phyloP scores from a whole-genome alignment of 2,888 invertebrate genomes.

The Ganaspis brasiliensis region DNA sequence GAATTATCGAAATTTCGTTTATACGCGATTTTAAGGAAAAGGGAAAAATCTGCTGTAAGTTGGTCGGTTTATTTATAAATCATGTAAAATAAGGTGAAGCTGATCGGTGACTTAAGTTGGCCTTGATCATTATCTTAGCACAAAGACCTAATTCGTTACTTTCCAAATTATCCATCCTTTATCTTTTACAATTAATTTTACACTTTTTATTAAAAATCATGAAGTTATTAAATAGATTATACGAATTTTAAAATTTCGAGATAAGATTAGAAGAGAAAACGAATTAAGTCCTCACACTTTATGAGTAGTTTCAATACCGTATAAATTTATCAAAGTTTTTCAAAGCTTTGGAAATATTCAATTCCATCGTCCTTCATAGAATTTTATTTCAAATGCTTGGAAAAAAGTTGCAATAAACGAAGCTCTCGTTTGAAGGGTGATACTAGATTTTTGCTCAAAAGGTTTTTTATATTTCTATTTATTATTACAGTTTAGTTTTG shows the following conservation, averaged over 20 bases:
- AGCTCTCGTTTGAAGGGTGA: slow-evolving; percentile 66
- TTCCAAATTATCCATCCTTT: not conserved
- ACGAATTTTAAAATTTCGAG: not conserved
- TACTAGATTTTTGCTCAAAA: slow-evolving; percentile 47
- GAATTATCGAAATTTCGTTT: slow-evolving; percentile 57
- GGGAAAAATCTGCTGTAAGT: slow-evolving; percentile 58
- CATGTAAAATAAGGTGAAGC: slow-evolving; percentile 66
- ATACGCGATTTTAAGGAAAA: slow-evolving; percentile 63
- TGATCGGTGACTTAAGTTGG: slow-evolving; percentile 66
- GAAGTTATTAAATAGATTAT: too few species aligned
- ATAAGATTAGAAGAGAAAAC: slow-evolving; percentile 46
- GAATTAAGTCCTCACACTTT: slow-evolving; percentile 58
- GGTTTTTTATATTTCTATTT: slow-evolving; percentile 1
- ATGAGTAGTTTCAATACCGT: not conserved
- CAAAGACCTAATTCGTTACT: slow-evolving; percentile 53
- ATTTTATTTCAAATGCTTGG: slow-evolving; percentile 26
- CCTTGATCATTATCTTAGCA: slow-evolving; percentile 54
- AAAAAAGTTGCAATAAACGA: slow-evolving; percentile 56
- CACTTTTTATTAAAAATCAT: too few species aligned
- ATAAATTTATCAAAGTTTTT: slow-evolving; percentile 55
- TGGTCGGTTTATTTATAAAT: slow-evolving; percentile 59
- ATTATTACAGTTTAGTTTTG: slow-evolving; percentile 16
- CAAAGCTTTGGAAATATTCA: slow-evolving; percentile 37
- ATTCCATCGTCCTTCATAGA: not conserved
- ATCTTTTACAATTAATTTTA: not conserved